Evolutionary conservation across 2,888 invertebrate genomes (phyloP), one percentile per base, ranked within the genome.

Genomic region (Cynaeus angustus): DNA sequence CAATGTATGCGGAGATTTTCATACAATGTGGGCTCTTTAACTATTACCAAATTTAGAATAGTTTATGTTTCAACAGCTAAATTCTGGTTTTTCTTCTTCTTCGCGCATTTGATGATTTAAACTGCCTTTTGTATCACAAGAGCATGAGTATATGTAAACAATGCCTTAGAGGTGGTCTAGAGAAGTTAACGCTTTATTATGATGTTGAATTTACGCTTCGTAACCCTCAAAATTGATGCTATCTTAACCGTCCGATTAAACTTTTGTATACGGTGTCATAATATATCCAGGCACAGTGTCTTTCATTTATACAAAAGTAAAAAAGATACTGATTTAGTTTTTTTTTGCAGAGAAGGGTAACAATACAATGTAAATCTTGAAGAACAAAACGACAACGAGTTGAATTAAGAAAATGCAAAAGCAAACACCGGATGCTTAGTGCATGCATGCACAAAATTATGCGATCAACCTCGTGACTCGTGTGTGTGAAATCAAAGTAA

Each of bases 361-460:
- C 21, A 21, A 21, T 21, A 21, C 21, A 1, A 21, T 21, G 21
- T 21, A 21, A 21, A 21, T 21, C 21, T 21, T 21, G 21, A 21
- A 4, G 21, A 21, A 21, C 21, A 21, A 4, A 21, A 21, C 9
- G 33, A 33, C 33, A 33, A 33, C 1, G 33, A 33, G 9, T 9
- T 2, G 33, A 33, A n/a, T 21, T 21, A 21, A 33, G n/a, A 33
- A 33, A 33, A 33, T 33, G 7, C 7, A 9, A 33, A 33, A 33
- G 33, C 33, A 9, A 33, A 33, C 7, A 33, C 33, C 33, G 33
- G 33, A 33, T 33, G 33, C 33, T 33, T 33, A 6, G 33, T 33
- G 7, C 33, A 33, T 33, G 33, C 33, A 33, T 33, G 33, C 33
- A 33, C 33, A 33, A 33, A 33, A 33, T 33, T 33, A 33, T 33